phyloP scores from a whole-genome alignment of 2,888 invertebrate genomes.

The Antheraea yamamai region DNA sequence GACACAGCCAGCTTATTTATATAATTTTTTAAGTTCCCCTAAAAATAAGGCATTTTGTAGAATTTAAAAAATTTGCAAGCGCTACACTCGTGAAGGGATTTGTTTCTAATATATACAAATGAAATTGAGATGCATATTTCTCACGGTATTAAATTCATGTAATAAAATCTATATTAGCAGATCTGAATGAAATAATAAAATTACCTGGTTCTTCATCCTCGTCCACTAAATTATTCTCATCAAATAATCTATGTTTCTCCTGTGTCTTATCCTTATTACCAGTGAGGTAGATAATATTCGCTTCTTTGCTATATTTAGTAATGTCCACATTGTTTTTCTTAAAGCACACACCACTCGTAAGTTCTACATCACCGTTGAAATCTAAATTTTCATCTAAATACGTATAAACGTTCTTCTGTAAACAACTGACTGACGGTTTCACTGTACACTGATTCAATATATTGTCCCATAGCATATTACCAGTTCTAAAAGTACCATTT shows the following conservation, averaged over 20 bases:
- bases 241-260: conserved; percentile 48
- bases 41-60: too few relatives aligned
- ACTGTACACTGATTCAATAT: conserved; percentile 87
- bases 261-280: conserved; percentile 57
- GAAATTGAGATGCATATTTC: too few relatives aligned
- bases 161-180: neutral
- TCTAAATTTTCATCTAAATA: conserved; percentile 86
- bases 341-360: conserved; percentile 85
- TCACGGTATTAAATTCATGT: neutral
- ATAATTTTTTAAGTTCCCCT: too few relatives aligned
- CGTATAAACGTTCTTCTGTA: conserved; percentile 89
- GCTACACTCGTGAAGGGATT: too few relatives aligned
- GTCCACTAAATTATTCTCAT: conserved; percentile 67
- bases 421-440: conserved; percentile 86
- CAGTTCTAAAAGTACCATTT: conserved; percentile 78
- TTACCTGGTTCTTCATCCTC: conserved; percentile 69
- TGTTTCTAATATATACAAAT: too few relatives aligned
- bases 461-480: conserved; percentile 88
- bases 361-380: conserved; percentile 84
- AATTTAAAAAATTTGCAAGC: too few relatives aligned
- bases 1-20: too few relatives aligned
- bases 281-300: conserved; percentile 74
- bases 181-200: conserved; percentile 22
- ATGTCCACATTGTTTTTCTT: conserved; percentile 84
- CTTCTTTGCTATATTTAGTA: conserved; percentile 78